Evolutionary conservation across 53 echinoderm and acorn worm species (phyloP), one percentile per base, ranked within the genome.

Genomic region (Mesocentrotus franciscanus): DNA sequence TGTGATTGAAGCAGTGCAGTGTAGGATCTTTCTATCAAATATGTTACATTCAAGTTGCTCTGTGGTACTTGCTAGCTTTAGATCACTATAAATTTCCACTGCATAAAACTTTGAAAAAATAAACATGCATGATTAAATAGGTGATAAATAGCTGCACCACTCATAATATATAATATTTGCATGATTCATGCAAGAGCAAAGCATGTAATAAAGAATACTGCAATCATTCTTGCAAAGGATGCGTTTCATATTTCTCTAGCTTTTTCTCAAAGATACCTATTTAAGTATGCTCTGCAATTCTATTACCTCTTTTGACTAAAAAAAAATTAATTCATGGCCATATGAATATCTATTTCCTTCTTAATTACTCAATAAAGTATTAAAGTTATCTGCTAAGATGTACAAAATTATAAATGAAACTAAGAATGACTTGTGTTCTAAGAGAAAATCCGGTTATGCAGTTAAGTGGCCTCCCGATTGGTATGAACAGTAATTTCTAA

Each of bases 181-280:
- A 87, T 58, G 87, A 58, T n/a, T 87, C 87, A 87, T 87, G 87
- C 87, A 87, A 0, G 17, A 87, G 87, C 87, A 87, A 87, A 58
- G 57, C 87, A 27, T 56, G 58, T 87, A 87, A 56, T 56, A n/a
- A 58, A 58, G 42, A 81, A 84, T 8, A 84, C n/a, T 57, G 58
- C 87, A 87, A 58, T 58, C 58, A 87, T 87, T 87, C 58, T 56
- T 58, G 58, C n/a, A 58, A 87, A 57, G 14, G 2, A 56, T 58
- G 26, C 58, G n/a, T 58, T 87, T 34, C 87, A 57, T 22, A 84
- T 39, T 84, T 49, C 55, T 18, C 55, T 49, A 39, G 30, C 18
- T 42, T 9, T 58, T 85, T 87, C 20, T 81, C 22, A 81, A 81
- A 81, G 36, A 18, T 29, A 20, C 39, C 42, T 42, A 18, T 39